These are phyloP conservation scores for Eucriotettix oculatus DNA, from an alignment of 2,888 invertebrate species.

Conservation along the genomic window DNA sequence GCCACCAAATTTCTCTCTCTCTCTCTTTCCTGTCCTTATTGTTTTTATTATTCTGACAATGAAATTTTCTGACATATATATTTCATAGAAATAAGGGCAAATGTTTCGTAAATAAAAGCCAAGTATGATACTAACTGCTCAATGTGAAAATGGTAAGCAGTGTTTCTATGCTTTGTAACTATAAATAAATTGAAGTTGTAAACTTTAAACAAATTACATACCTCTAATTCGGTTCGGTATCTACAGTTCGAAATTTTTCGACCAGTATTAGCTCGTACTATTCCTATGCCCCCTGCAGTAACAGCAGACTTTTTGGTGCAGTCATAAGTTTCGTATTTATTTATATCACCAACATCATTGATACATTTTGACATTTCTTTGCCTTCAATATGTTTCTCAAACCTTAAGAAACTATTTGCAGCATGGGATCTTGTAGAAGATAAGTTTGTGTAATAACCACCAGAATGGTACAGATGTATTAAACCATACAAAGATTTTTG, in stretches of 20 bases:
- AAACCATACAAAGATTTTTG: neutral
- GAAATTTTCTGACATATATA: no score
- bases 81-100: no score
- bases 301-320: neutral
- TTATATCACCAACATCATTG: neutral
- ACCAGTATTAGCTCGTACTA: conserved; percentile 9
- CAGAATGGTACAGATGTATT: neutral
- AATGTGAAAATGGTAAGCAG: no score
- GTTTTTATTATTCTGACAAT: no score
- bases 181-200: no score
- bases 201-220: neutral
- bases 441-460: neutral
- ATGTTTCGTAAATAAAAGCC: no score
- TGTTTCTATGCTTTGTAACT: no score
- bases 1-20: no score
- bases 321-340: neutral
- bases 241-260: conserved; percentile 5
- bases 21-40: no score
- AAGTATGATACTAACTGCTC: no score
- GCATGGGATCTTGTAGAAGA: neutral
- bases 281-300: conserved; percentile 3
- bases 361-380: neutral
- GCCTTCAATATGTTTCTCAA: neutral
- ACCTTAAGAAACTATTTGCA: no score
- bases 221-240: conserved; percentile 12